A percentile compares a stretch with the other conserved stretches of the same genome.
These are phyloP conservation scores for Poeciliopsis occidentalis DNA, from an alignment of 2,113 vertebrate genomes.

Conservation along the genomic window DNA sequence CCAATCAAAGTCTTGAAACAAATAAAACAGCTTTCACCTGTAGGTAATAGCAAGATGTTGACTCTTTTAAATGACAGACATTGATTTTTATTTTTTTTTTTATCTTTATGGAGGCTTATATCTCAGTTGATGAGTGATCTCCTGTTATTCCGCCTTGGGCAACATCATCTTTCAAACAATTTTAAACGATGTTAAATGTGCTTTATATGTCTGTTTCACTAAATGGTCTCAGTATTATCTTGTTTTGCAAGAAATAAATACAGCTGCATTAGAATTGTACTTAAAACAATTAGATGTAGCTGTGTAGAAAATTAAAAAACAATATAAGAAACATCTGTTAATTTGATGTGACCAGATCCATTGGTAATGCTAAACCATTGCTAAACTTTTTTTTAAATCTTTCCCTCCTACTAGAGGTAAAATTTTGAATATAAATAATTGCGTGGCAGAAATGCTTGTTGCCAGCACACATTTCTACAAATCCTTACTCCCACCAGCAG, in stretches of 20 bases:
- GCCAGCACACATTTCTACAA: constrained; percentile 28
- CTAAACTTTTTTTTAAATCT: background rate
- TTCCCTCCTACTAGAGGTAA: background rate
- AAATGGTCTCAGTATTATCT: background rate
- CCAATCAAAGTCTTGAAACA: background rate
- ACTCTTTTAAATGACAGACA: background rate
- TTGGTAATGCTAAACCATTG: background rate
- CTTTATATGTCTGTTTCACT: background rate
- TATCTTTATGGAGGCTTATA: background rate
- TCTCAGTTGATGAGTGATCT: background rate
- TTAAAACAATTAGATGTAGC: background rate
- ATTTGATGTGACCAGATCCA: background rate
- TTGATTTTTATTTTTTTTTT: background rate
- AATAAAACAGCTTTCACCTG: background rate
- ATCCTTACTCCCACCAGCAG: constrained; percentile 23
- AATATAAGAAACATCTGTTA: background rate
- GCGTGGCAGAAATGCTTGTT: constrained; percentile 13
- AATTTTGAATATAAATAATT: background rate
- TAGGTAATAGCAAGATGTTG: background rate
- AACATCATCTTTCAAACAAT: too few relatives aligned
- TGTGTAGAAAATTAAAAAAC: background rate
- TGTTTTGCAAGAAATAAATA: background rate
- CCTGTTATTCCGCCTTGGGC: too few relatives aligned
- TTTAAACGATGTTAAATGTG: background rate
- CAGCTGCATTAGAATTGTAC: background rate